Base-by-base conservation (phyloP, 2,113 vertebrate species). In the Meriones unguiculatus region DNA sequence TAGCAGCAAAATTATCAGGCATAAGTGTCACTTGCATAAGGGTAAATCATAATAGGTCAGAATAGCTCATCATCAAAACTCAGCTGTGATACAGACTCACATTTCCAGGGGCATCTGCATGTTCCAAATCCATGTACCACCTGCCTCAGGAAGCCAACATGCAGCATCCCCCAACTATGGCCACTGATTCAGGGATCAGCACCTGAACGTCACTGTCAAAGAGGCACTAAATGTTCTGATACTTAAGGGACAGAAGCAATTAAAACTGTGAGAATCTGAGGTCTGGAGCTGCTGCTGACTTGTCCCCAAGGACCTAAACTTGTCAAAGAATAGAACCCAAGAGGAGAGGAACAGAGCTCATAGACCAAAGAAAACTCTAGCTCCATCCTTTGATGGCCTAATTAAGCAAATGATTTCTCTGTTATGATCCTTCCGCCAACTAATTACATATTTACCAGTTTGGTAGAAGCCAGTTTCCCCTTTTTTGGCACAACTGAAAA, bases 1-100 rank as follows among this genome's bases (percentile, higher is more conserved):
- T 77, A 92, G 28, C 32, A 67, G 25, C 20, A 90, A 90, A 77
- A 82, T 57, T 90, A 92, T 94, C 92, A 93, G 22, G 41, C 15
- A 87, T 20, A n/a, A 35, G 12, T 73, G 62, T 90, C 77, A 46
- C 72, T 35, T 59, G 50, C 64, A n/a, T 54, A 87, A 87, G 28
- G 82, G 87, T 87, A 73, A n/a, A 28, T 72, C 65, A 64, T n/a
- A 54, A n/a, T 70, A 32, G 82, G n/a, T 85, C 65, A 70, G 52
- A 70, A 62, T 28, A 67, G 35, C 57, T 89, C 64, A 50, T 90
- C 65, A 80, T 57, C 41, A 87, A 84, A 78, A 70, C 65, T 87
- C 54, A 64, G 18, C 76, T 81, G 22, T 59, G 59, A 96, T 46
- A 72, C 30, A 65, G 52, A 93, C 38, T 22, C 52, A 73, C 35